Evolutionary conservation across 2,888 invertebrate genomes (phyloP), one percentile per base, ranked within the genome.

Genomic region (Halictus quadricinctus): DNA sequence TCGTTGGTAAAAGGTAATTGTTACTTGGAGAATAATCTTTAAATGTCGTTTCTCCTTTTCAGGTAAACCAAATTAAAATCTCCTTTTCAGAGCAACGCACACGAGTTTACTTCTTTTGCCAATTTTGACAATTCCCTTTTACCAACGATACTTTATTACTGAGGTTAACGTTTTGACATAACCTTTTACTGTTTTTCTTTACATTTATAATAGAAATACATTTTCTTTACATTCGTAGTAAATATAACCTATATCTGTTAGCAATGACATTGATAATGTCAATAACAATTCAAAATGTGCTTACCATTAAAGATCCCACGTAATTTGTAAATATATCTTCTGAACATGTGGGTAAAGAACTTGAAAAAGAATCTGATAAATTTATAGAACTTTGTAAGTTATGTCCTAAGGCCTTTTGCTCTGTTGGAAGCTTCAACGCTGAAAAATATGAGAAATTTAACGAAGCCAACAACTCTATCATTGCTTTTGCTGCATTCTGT

Each of bases 401-500:
- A 18, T 29, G 21, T 41, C 0, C 5, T n/a, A 41, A 41, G 6
- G n/a, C 43, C n/a, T 18, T 8, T 4, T 36, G 29, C 8, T 70
- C n/a, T 21, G 12, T 70, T n/a, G 12, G 29, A 70, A 10, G 43
- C 41, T 8, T 5, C 0, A 21, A n/a, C 0, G 12, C 5, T 25
- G 50, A 13, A 54, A 6, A 12, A 10, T 10, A 0, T 15, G 41
- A 10, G 4, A 66, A 1, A 10, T 15, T 48, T 21, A 58, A 58
- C 5, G 21, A 13, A 25, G 29, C 4, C n/a, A 80, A 12, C 13
- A 88, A n/a, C 18, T 0, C 18, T 21, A 89, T 54, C 88, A 89
- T 89, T 12, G 79, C 66, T 15, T 21, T 4, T 0, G 88, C 88
- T 25, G 88, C 88, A 36, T 84, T 80, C 0, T 84, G 83, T 46